Evolutionary conservation across 2,888 invertebrate genomes (phyloP).

Genomic region (Ormia ochracea): DNA sequence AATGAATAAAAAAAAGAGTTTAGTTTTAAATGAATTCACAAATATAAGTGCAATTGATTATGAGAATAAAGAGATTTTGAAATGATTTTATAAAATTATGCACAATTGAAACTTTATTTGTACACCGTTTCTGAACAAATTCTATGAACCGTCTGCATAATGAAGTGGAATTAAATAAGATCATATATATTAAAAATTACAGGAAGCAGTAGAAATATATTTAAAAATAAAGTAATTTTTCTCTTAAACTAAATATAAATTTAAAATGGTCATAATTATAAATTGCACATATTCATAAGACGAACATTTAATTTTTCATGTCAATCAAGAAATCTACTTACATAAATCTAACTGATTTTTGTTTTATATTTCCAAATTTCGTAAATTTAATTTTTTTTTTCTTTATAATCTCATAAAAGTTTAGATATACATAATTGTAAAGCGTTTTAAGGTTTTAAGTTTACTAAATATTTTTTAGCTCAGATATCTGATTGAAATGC

Average conservation of each 20-base stretch:
- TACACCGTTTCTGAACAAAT: no score
- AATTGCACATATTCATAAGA: conserved; percentile 34
- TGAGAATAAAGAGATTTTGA: no score
- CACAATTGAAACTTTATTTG: no score
- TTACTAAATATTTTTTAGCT: not conserved
- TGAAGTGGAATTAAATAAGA: no score
- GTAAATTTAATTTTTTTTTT: not conserved
- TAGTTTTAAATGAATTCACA: no score
- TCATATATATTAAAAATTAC: no score
- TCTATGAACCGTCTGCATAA: no score
- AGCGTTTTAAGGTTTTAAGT: conserved; percentile 15
- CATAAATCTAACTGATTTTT: not conserved
- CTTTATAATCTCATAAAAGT: not conserved
- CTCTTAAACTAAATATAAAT: not conserved
- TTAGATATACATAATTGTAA: conserved; percentile 8
- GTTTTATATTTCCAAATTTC: not conserved
- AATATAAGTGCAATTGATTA: no score
- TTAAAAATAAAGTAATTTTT: no score
- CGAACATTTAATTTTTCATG: conserved; percentile 14
- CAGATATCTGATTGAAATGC: conserved; percentile 9
- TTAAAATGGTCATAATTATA: not conserved
- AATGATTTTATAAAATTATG: no score
- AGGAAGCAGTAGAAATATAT: not conserved
- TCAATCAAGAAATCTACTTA: conserved; percentile 13
- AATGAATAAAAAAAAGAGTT: no score